Percentiles rank a stretch among this genome's conserved stretches.
These are phyloP conservation scores for Callospermophilus lateralis DNA, from an alignment of 2,113 vertebrate genomes.

Conservation along the genomic window DNA sequence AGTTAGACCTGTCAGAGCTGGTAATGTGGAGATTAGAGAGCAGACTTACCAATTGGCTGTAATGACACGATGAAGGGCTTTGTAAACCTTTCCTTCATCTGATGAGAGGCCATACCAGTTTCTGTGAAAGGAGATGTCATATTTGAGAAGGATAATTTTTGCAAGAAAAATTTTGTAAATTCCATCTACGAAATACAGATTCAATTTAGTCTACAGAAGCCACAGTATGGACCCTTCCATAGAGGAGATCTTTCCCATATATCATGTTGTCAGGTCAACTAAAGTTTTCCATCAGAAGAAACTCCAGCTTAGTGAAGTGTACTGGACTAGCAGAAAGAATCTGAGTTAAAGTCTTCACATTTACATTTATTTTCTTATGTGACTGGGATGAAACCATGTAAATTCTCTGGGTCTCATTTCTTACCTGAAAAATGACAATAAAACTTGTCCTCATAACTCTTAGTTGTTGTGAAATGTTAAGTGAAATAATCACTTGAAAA, in stretches of 20 bases:
- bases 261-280: neutral
- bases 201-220: neutral
- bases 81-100: neutral
- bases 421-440: neutral
- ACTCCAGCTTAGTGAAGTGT: neutral
- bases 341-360: neutral
- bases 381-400: neutral
- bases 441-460: neutral
- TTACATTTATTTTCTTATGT: neutral
- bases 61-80: neutral
- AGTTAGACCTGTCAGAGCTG: neutral
- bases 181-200: neutral
- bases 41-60: neutral
- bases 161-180: neutral
- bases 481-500: slow-evolving; percentile 26
- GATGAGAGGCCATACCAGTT: accelerated
- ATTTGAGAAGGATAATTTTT: neutral
- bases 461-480: neutral
- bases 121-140: neutral
- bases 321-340: neutral
- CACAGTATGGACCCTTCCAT: neutral
- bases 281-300: neutral
- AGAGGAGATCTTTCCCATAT: neutral
- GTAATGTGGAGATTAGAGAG: neutral
- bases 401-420: neutral